Base-by-base conservation (phyloP, 2,113 vertebrate species). In the Malurus alboscapulatus region DNA sequence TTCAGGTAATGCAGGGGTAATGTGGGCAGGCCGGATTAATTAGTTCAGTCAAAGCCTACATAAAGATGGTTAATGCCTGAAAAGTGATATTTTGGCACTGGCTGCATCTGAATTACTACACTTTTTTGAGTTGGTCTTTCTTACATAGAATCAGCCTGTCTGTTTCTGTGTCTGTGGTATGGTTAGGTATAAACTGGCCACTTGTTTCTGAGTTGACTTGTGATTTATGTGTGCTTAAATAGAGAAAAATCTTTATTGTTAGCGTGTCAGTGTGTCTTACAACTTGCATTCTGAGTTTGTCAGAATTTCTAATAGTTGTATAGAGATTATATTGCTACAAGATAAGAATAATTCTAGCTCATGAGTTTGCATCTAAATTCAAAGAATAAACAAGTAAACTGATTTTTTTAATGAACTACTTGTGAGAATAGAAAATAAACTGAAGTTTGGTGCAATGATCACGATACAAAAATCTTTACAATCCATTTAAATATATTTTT, bases 1-100 rank as follows among this genome's bases (percentile, higher is more conserved):
- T 34, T 80, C 25, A 36, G 12, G 27, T 62, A 80, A 72, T 73
- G 59, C 68, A 84, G 42, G 47, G 34, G 51, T 84, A 5, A 51
- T 25, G 17, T 19, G 12, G 32, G 17, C 36, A 90, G 45, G 8
- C 27, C 75, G 45, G 32, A 74, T 65, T 65, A 48, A 47, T 88
- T 36, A 51, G 14, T 55, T 75, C 65, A 92, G n/a, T 24, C 32
- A 17, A 14, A 55, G 17, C 7, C 18, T 0, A 0, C n/a, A 15
- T 51, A 59, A 86, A 62, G 24, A 21, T 20, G 7, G 4, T 65
- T 51, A 55, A 15, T 84, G 30, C 38, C 48, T 50, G 21, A 66
- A 74, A 74, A 29, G 18, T 47, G 1, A 2, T 58, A 27, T 63
- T 55, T 84, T 51, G 29, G 13, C 32, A 67, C 47, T 87, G 7